phyloP scores from a whole-genome alignment of 2,113 vertebrate species.

The Aleadryas rufinucha region DNA sequence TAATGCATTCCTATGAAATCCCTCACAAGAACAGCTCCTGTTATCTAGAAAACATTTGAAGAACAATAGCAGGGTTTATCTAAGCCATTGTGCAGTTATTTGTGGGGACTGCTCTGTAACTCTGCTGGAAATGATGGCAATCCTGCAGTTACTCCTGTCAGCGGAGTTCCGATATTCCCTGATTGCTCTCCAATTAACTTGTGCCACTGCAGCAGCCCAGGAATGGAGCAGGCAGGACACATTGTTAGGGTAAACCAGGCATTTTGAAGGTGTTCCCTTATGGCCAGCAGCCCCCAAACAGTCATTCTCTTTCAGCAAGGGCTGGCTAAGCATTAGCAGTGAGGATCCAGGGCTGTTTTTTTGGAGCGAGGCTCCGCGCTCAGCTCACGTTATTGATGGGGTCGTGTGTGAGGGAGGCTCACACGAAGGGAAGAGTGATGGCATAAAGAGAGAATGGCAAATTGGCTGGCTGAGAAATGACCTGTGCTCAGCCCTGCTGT shows the following conservation, averaged over 20 bases:
- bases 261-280: not conserved
- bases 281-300: not conserved
- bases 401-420: not conserved
- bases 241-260: not conserved
- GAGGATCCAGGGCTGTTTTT: not conserved
- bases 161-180: not conserved
- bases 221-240: not conserved
- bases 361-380: not conserved
- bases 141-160: not conserved
- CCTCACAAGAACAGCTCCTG: not conserved
- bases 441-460: conserved; percentile 2
- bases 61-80: not conserved
- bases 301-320: not conserved
- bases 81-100: not conserved
- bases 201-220: not conserved
- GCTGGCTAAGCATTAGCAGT: not conserved
- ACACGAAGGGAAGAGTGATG: not conserved
- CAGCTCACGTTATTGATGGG: not conserved
- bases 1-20: not conserved
- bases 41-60: not conserved
- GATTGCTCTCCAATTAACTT: not conserved
- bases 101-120: not conserved
- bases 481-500: not conserved
- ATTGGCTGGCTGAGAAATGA: conserved; percentile 39
- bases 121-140: conserved; percentile 16